Percentiles rank a stretch among this genome's conserved stretches.
phyloP scores from a whole-genome alignment of 2,797 vertebrate genomes.

The Tarsius wallacei region DNA sequence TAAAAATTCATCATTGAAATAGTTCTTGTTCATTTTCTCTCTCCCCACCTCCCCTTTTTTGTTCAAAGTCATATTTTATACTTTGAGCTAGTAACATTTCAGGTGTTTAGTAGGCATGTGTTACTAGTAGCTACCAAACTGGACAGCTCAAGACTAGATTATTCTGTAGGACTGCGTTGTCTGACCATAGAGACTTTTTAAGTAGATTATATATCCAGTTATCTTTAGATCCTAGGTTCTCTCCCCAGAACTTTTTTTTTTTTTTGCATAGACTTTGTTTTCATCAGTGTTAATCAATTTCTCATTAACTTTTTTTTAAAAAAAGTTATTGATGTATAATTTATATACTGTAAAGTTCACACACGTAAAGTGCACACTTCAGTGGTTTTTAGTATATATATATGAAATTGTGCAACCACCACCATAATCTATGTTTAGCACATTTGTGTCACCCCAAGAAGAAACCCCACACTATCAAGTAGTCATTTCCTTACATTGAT shows the following conservation, averaged over 20 bases:
- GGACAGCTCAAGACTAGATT: background rate
- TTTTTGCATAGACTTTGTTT: slow-evolving; percentile 50
- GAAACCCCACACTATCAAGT: background rate
- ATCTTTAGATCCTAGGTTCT: background rate
- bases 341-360: background rate
- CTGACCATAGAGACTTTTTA: background rate
- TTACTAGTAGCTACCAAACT: slow-evolving; percentile 2
- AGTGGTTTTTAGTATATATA: slow-evolving; percentile 8
- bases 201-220: slow-evolving; percentile 38
- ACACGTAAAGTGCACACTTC: background rate
- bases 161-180: background rate
- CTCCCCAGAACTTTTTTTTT: background rate
- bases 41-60: background rate
- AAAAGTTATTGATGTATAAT: background rate
- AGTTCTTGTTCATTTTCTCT: background rate
- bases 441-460: background rate
- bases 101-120: background rate
- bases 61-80: background rate
- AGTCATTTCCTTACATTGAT: background rate
- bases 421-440: slow-evolving; percentile 15
- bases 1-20: slow-evolving; percentile 35
- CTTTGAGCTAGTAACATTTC: background rate
- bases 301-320: background rate
- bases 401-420: background rate
- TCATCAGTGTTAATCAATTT: slow-evolving; percentile 1